Evolutionary conservation across 2,888 invertebrate genomes (phyloP), one percentile per base, ranked within the genome.

Genomic region (Achlya flavicornis): DNA sequence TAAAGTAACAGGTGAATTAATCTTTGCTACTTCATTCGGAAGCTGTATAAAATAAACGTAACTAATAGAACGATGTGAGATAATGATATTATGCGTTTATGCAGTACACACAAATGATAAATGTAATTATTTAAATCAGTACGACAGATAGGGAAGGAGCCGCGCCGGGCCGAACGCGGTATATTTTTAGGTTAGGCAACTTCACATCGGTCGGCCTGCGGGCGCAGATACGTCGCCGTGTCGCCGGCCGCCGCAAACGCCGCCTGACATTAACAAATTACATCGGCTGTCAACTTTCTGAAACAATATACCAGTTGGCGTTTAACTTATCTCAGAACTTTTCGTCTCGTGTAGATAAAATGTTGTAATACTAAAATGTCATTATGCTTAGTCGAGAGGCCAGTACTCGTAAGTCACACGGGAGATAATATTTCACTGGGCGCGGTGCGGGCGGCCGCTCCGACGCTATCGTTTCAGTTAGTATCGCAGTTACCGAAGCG

Each of bases 291-390:
- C 90, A 89, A 86, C 88, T 89, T 88, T 90, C 85, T 90, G 91
- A 93, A 92, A 93, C 93, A 92, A 93, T 93, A 92, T 91, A 92
- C 90, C 87, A 88, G 89, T 89, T 88, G 89, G 88, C 90, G 93
- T 92, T 93, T 92, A 92, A 90, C 85, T 92, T 92, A 93, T 92
- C 93, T 93, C 74, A 76, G 81, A 82, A 90, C 87, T 92, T 92
- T 91, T 92, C 90, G 90, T 90, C 88, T 88, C 85, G 84, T 87
- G 85, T 89, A 91, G 92, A 93, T 93, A 93, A 91, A 90, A 86
- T 88, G 91, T 90, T 92, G 91, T 92, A 92, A 89, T 90, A 92
- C 91, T 92, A 91, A 93, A 93, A 92, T 92, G 92, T 92, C 92
- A 93, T 93, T 92, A 91, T 88, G 89, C 86, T 88, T 83, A 78